Evolutionary conservation across 2,888 invertebrate genomes (phyloP).

Genomic region (Diarsia rubi): DNA sequence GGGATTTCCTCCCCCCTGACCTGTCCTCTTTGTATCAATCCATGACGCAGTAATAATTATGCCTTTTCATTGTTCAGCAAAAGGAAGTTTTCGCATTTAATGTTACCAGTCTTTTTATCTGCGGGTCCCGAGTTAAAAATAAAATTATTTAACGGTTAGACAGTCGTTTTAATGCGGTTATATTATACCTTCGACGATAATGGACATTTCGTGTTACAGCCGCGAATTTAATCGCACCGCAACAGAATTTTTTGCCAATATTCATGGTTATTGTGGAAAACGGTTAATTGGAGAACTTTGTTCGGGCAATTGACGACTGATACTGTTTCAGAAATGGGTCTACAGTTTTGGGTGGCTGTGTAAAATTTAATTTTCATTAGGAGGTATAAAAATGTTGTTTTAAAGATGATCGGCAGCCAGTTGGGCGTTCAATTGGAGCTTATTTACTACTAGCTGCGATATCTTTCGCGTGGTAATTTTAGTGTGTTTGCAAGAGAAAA

Average conservation of each 20-base stretch:
- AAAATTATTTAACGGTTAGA: slow-evolving; percentile 69
- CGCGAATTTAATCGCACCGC: slow-evolving; percentile 68
- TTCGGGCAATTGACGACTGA: slow-evolving; percentile 69
- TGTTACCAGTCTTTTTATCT: slow-evolving; percentile 65
- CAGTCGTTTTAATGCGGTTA: slow-evolving; percentile 61
- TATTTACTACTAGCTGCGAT: background rate
- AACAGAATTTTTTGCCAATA: slow-evolving; percentile 66
- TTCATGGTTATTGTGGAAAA: slow-evolving; percentile 65
- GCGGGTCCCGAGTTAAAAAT: slow-evolving; percentile 64
- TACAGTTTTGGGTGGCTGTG: slow-evolving; percentile 57
- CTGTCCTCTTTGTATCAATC: slow-evolving; percentile 60
- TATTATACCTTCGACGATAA: slow-evolving; percentile 65
- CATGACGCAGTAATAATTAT: slow-evolving; percentile 53
- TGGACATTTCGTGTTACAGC: slow-evolving; percentile 73
- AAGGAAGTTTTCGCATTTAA: slow-evolving; percentile 69
- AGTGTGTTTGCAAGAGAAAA: no score
- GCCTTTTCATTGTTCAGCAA: slow-evolving; percentile 60
- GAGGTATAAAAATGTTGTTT: slow-evolving; percentile 34
- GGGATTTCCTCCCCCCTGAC: slow-evolving; percentile 7
- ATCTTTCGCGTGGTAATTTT: no score
- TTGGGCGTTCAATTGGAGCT: background rate
- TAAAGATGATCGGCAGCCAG: slow-evolving; percentile 21
- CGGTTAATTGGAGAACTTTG: slow-evolving; percentile 73
- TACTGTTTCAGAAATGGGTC: slow-evolving; percentile 61
- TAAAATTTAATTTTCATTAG: slow-evolving; percentile 64